Conservation (phyloP, 2,797 vertebrate species). For the Furcifer pardalis region DNA sequence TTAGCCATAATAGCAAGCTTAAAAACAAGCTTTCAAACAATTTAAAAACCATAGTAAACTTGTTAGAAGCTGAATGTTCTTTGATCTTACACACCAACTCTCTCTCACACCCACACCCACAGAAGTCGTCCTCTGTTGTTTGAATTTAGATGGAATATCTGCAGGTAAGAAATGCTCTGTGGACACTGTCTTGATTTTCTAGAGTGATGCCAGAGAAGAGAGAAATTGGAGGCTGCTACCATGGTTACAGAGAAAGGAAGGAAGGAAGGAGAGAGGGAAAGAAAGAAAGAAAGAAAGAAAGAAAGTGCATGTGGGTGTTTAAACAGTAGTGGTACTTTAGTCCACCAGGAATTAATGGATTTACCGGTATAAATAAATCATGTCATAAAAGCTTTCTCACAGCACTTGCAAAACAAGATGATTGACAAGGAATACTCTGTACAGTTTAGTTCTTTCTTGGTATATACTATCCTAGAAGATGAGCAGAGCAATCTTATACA, state of each 20-base stretch:
- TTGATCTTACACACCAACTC: neutral
- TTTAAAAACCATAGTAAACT: too few species aligned
- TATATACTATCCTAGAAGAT: neutral
- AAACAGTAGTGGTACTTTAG: neutral
- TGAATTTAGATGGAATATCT: slow-evolving; percentile 56
- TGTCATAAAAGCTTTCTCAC: neutral
- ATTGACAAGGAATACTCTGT: neutral
- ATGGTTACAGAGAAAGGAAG: slow-evolving; percentile 4
- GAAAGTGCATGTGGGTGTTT: neutral
- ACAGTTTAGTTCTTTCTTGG: neutral
- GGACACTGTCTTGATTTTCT: slow-evolving; percentile 29
- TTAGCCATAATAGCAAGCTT: too few species aligned
- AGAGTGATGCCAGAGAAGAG: slow-evolving; percentile 23
- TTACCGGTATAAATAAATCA: slow-evolving; percentile 17
- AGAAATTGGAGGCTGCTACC: slow-evolving; percentile 20
- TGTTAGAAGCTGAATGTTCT: too few species aligned
- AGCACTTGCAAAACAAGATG: neutral
- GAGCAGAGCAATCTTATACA: neutral
- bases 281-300: fast-evolving
- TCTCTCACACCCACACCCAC: neutral
- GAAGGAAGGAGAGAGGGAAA: fast-evolving
- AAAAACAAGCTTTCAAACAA: too few species aligned
- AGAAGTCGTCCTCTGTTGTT: slow-evolving; percentile 40
- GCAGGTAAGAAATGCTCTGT: slow-evolving; percentile 42
- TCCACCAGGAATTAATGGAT: neutral